Evolutionary conservation across 2,113 vertebrate genomes (phyloP).

Genomic region (Setophaga coronata): DNA sequence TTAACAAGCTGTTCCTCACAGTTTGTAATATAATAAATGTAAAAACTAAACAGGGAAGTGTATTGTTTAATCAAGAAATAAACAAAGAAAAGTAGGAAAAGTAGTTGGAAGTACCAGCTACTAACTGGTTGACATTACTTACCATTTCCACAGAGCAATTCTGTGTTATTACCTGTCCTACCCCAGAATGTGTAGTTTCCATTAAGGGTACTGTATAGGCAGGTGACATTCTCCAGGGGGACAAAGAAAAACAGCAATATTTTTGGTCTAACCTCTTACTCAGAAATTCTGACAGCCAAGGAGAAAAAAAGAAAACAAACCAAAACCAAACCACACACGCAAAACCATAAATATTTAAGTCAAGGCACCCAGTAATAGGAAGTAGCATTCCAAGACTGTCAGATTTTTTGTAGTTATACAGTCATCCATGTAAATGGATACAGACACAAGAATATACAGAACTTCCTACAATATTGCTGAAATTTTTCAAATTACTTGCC

Average conservation of each 20-base stretch:
- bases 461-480: background rate
- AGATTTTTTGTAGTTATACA: background rate
- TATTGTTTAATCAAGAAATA: background rate
- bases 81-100: background rate
- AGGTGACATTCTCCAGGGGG: background rate
- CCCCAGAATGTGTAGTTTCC: background rate
- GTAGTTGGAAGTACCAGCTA: background rate
- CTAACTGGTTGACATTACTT: background rate
- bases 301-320: background rate
- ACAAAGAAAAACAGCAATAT: background rate
- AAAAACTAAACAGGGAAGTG: background rate
- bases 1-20: background rate
- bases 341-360: background rate
- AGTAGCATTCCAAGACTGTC: background rate
- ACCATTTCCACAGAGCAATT: background rate
- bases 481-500: background rate
- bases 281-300: background rate
- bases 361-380: background rate
- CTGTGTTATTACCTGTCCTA: background rate
- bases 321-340: rapidly evolving
- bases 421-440: background rate
- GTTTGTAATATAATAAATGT: background rate
- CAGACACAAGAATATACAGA: background rate
- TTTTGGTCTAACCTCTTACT: background rate
- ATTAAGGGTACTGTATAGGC: background rate